Evolutionary conservation across 2,113 vertebrate genomes (phyloP).

Genomic region (Oryzias curvinotus): DNA sequence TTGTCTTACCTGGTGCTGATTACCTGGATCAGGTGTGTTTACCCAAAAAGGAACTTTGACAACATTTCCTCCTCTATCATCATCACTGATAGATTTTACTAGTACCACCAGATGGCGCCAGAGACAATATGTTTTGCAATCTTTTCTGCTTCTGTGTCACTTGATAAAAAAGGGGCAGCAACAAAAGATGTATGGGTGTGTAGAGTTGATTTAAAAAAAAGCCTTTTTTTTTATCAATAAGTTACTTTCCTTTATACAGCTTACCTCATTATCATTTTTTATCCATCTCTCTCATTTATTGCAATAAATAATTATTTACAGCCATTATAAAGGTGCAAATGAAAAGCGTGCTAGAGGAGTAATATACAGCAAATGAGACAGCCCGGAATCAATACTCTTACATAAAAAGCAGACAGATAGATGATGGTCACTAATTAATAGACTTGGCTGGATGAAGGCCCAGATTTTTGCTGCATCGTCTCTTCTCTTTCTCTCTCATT

Average conservation of each 20-base stretch:
- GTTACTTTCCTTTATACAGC: constrained; percentile 23
- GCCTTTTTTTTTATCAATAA: constrained; percentile 52
- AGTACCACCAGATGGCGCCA: constrained; percentile 34
- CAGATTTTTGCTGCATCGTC: constrained; percentile 14
- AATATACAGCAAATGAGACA: constrained; percentile 42
- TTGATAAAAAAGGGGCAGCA: not conserved
- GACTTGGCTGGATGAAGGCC: constrained; percentile 19
- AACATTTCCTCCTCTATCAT: not conserved
- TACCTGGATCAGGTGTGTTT: no score
- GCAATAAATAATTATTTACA: constrained; percentile 99
- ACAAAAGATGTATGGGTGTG: not conserved
- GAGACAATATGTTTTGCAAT: constrained; percentile 30
- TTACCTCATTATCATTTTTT: constrained; percentile 16
- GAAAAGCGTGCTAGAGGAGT: constrained; percentile 69
- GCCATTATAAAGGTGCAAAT: constrained; percentile 79
- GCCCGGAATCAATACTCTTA: constrained; percentile 34
- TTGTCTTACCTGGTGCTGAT: no score
- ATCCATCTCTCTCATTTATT: constrained; percentile 40
- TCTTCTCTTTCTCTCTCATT: constrained; percentile 1
- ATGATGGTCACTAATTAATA: constrained; percentile 44
- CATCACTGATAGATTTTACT: not conserved
- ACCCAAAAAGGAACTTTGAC: not conserved
- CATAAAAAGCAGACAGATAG: constrained; percentile 54
- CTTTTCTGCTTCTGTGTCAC: not conserved
- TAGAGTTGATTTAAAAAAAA: constrained; percentile 9